Percentiles rank a stretch among this genome's conserved stretches.
These are phyloP conservation scores for Solea senegalensis DNA, from an alignment of 2,113 vertebrate species.

Conservation along the genomic window DNA sequence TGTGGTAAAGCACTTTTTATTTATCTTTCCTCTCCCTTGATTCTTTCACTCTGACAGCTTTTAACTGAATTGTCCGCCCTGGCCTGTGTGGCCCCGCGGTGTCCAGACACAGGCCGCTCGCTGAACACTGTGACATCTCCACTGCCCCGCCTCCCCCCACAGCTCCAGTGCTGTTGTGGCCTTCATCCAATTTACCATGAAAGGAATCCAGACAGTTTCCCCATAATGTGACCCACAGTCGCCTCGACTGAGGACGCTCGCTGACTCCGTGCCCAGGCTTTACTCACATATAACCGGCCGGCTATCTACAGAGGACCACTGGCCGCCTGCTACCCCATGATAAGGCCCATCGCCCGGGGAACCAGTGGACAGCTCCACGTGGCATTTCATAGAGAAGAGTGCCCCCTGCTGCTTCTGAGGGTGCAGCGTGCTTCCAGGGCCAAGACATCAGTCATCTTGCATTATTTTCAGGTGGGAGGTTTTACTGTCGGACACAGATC, in stretches of 20 bases:
- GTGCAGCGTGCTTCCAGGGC: slow-evolving; percentile 21
- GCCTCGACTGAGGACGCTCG: slow-evolving; percentile 48
- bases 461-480: slow-evolving; percentile 8
- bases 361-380: slow-evolving; percentile 13
- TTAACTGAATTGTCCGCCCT: slow-evolving; percentile 58
- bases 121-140: slow-evolving; percentile 61
- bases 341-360: slow-evolving; percentile 61
- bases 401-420: slow-evolving; percentile 67
- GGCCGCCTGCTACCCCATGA: slow-evolving; percentile 69
- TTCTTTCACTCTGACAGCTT: slow-evolving; percentile 46
- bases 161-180: slow-evolving; percentile 49
- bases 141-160: slow-evolving; percentile 52
- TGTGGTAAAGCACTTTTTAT: slow-evolving; percentile 49
- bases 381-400: slow-evolving; percentile 61
- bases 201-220: slow-evolving; percentile 57
- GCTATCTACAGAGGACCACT: slow-evolving; percentile 59
- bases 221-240: slow-evolving; percentile 56
- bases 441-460: not conserved
- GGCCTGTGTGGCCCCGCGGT: slow-evolving; percentile 21
- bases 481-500: slow-evolving; percentile 45
- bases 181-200: slow-evolving; percentile 75
- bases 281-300: slow-evolving; percentile 49
- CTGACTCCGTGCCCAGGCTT: slow-evolving; percentile 45
- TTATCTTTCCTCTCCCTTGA: slow-evolving; percentile 33
- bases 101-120: slow-evolving; percentile 54